phyloP scores from a whole-genome alignment of 2,113 vertebrate species.

The Vulpes ferrilata region DNA sequence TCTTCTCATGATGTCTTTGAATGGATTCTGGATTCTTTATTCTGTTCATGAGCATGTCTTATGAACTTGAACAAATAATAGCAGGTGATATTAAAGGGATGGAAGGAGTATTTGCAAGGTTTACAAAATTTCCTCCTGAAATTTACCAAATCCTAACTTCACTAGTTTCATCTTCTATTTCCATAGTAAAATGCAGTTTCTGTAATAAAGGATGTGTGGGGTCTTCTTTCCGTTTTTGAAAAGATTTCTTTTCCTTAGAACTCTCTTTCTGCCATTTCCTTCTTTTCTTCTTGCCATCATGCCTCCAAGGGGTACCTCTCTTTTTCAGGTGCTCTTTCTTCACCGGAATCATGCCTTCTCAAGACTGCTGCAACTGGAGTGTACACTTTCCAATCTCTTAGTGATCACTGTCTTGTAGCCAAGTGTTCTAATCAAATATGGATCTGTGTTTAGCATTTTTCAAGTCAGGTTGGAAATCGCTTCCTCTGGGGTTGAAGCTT shows the following conservation, averaged over 20 bases:
- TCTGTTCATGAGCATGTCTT: background rate
- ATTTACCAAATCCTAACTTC: conserved; percentile 43
- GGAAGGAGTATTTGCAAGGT: background rate
- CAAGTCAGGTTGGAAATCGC: background rate
- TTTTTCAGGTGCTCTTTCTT: background rate
- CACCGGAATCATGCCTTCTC: background rate
- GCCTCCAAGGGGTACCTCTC: background rate
- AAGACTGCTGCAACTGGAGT: background rate
- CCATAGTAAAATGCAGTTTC: conserved; percentile 1
- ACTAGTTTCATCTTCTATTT: conserved; percentile 52
- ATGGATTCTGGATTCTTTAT: background rate
- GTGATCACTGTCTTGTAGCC: background rate
- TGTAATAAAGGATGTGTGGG: background rate
- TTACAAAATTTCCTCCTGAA: background rate
- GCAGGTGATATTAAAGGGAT: background rate
- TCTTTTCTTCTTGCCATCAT: background rate
- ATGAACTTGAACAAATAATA: background rate
- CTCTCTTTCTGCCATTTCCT: background rate
- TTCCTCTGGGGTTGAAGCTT: background rate
- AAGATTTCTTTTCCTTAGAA: background rate
- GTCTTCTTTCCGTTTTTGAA: background rate
- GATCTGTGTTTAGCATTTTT: background rate
- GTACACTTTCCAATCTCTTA: background rate
- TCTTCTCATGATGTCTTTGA: background rate
- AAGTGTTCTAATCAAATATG: background rate